Percentiles rank a stretch among this genome's conserved stretches.
phyloP scores from a whole-genome alignment of 37 sponge, comb jelly and placozoan species.

The Haliclona indistincta region DNA sequence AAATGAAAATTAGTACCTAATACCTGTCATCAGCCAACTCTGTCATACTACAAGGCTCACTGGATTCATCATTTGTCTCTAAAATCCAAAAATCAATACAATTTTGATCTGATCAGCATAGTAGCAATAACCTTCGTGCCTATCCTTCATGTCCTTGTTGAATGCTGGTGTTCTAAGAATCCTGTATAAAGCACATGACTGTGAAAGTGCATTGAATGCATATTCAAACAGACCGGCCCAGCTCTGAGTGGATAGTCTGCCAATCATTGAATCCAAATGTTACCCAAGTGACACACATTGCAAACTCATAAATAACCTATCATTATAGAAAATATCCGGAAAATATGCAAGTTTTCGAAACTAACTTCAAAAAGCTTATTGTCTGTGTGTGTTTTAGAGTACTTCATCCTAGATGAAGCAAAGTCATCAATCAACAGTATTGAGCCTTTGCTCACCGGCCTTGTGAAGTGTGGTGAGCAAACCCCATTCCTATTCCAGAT shows the following conservation, averaged over 20 bases:
- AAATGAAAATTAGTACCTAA: not conserved
- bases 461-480: conserved; percentile 30
- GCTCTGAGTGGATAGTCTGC: conserved; percentile 51
- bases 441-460: conserved; percentile 33
- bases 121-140: not conserved
- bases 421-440: not conserved
- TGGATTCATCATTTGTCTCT: not conserved
- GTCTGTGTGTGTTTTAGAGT: conserved; percentile 53
- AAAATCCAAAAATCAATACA: not conserved
- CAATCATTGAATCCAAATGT: conserved; percentile 61
- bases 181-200: not conserved
- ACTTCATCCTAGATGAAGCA: conserved; percentile 25
- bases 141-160: conserved; percentile 30
- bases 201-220: not conserved
- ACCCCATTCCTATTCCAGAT: conserved; percentile 12
- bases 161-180: conserved; percentile 39
- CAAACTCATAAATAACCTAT: conserved; percentile 74
- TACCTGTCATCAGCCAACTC: not conserved
- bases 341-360: not conserved
- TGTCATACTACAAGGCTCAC: not conserved
- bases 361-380: conserved; percentile 59
- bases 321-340: not conserved
- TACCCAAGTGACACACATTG: conserved; percentile 54
- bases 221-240: conserved; percentile 53
- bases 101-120: not conserved